Conservation (phyloP, 2,888 invertebrate species). For the Orthonychiurus folsomi region DNA sequence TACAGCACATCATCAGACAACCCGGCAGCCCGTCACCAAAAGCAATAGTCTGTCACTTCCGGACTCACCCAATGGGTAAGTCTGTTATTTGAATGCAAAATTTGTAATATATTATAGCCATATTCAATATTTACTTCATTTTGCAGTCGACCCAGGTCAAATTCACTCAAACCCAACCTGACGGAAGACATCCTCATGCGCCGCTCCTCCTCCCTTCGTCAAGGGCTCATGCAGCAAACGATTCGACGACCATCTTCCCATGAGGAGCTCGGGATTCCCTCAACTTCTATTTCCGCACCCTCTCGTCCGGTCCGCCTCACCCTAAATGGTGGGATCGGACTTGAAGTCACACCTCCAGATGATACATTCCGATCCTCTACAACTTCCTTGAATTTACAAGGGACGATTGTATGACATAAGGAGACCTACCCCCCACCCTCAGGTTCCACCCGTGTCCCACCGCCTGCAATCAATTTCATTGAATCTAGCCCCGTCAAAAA, state of each 20-base stretch:
- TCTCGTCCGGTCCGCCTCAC: conserved; percentile 49
- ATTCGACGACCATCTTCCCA: conserved; percentile 37
- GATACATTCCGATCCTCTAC: conserved; percentile 43
- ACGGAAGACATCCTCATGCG: conserved; percentile 69
- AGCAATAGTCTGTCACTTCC: conserved; percentile 81
- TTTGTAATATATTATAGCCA: background rate
- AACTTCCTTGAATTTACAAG: conserved; percentile 55
- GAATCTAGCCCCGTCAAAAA: conserved; percentile 12
- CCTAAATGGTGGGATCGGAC: conserved; percentile 72
- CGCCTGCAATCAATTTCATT: conserved; percentile 20
- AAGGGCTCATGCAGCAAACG: conserved; percentile 55
- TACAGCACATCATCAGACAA: conserved; percentile 29
- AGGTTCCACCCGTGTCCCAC: conserved; percentile 15
- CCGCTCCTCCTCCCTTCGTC: conserved; percentile 72
- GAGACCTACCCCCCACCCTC: conserved; percentile 35
- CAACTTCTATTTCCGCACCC: conserved; percentile 21
- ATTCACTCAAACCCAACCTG: conserved; percentile 57
- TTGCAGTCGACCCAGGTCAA: conserved; percentile 52
- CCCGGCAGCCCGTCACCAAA: conserved; percentile 52
- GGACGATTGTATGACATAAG: conserved; percentile 84
- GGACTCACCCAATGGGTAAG: conserved; percentile 50
- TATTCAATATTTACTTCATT: background rate
- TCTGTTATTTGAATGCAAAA: conserved; percentile 1
- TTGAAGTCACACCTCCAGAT: conserved; percentile 67
- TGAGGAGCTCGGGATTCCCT: conserved; percentile 35